A percentile compares a stretch with the other conserved stretches of the same genome.
Conservation (phyloP, 2,888 invertebrate species). For the Catocala nupta region DNA sequence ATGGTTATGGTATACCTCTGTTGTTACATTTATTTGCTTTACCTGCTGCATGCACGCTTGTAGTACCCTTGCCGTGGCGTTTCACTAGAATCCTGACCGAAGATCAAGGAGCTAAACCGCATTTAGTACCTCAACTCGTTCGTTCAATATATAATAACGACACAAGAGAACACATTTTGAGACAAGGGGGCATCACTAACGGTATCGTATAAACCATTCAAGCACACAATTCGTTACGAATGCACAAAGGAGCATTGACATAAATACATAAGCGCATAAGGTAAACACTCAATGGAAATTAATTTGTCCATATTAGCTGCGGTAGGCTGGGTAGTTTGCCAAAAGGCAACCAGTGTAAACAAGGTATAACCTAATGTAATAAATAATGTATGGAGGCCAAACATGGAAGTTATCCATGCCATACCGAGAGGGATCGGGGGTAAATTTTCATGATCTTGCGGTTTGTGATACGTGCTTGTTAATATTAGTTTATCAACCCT, state of each 20-base stretch:
- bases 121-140: no score
- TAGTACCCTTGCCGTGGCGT: no score
- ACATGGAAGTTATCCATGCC: conserved; percentile 80
- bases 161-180: not conserved
- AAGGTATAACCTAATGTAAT: conserved; percentile 78
- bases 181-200: conserved; percentile 23
- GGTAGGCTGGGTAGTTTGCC: conserved; percentile 68
- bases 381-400: conserved; percentile 84
- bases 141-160: no score
- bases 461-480: conserved; percentile 81
- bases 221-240: conserved; percentile 40
- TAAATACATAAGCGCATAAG: conserved; percentile 54
- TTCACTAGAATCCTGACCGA: no score
- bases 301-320: conserved; percentile 68
- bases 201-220: conserved; percentile 33
- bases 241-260: conserved; percentile 52
- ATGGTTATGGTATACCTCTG: no score
- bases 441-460: conserved; percentile 86
- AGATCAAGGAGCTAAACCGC: no score
- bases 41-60: no score
- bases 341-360: conserved; percentile 78
- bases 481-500: conserved; percentile 84
- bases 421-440: conserved; percentile 76
- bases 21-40: no score
- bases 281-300: conserved; percentile 66